Conservation (phyloP, 2,797 vertebrate genomes). For the Ceyx erithaca region DNA sequence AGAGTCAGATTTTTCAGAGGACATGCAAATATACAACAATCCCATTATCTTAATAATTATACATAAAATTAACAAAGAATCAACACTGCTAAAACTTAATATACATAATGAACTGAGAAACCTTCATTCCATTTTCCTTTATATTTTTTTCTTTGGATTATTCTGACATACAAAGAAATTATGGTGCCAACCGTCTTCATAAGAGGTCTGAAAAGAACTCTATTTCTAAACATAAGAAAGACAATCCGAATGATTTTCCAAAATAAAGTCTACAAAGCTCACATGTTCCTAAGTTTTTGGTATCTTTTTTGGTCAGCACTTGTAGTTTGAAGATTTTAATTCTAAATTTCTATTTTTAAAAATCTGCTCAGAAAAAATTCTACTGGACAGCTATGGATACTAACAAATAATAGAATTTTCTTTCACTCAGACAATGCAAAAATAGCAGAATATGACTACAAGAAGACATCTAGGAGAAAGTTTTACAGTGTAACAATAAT, state of each 20-base stretch:
- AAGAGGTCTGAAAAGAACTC: background rate
- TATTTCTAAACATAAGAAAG: background rate
- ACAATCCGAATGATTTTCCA: background rate
- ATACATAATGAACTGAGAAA: background rate
- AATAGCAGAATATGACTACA: background rate
- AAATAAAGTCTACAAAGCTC: background rate
- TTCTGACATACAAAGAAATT: background rate
- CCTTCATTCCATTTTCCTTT: background rate
- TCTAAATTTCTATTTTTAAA: background rate
- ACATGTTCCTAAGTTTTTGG: background rate
- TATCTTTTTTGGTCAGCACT: background rate
- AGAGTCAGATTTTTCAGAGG: background rate
- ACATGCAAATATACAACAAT: background rate
- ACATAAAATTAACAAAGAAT: background rate
- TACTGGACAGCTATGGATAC: background rate
- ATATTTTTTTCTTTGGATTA: background rate
- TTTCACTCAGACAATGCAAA: background rate
- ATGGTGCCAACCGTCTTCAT: background rate
- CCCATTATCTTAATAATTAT: background rate
- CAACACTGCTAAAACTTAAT: background rate
- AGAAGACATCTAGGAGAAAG: background rate
- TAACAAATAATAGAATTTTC: background rate
- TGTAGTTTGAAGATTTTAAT: background rate
- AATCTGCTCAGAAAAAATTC: background rate
- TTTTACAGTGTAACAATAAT: background rate